A percentile compares a stretch with the other conserved stretches of the same genome.
These are phyloP conservation scores for Amphiprion clarkii DNA, from an alignment of 2,797 vertebrate species.

Conservation along the genomic window DNA sequence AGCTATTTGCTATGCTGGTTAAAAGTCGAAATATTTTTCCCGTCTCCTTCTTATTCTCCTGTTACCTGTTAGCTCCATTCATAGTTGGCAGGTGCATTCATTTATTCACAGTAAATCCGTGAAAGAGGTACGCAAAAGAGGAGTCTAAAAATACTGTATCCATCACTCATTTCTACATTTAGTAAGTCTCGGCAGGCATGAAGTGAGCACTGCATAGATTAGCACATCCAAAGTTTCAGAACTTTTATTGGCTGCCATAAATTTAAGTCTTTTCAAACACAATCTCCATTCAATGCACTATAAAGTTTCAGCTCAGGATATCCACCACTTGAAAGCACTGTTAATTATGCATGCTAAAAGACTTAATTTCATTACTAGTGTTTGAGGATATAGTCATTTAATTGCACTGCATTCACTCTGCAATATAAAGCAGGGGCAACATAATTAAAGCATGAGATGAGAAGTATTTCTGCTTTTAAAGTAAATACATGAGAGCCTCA, in stretches of 20 bases:
- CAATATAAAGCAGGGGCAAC: slow-evolving; percentile 2
- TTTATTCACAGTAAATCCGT: slow-evolving; percentile 37
- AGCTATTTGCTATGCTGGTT: slow-evolving; percentile 64
- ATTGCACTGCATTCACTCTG: slow-evolving; percentile 13
- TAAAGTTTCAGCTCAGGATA: slow-evolving; percentile 14
- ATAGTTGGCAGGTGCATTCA: slow-evolving; percentile 25
- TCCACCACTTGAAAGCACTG: background rate
- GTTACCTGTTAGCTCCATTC: slow-evolving; percentile 38
- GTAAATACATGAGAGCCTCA: slow-evolving; percentile 25
- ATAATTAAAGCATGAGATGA: slow-evolving; percentile 17
- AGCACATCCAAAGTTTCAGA: slow-evolving; percentile 29
- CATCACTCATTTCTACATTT: slow-evolving; percentile 24
- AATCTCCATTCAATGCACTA: background rate
- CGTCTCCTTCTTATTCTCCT: slow-evolving; percentile 18
- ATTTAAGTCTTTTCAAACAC: slow-evolving; percentile 26
- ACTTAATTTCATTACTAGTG: background rate
- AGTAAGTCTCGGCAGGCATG: slow-evolving; percentile 3
- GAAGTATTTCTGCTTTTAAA: slow-evolving; percentile 30
- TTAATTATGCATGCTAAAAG: background rate
- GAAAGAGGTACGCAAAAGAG: slow-evolving; percentile 29
- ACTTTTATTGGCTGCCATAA: slow-evolving; percentile 9
- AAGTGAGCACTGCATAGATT: slow-evolving; percentile 25
- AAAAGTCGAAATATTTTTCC: slow-evolving; percentile 44
- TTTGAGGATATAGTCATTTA: slow-evolving; percentile 22
- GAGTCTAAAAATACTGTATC: slow-evolving; percentile 23